Evolutionary conservation across 2,888 invertebrate genomes (phyloP), one percentile per base, ranked within the genome.

Genomic region (Ophion ellenae): DNA sequence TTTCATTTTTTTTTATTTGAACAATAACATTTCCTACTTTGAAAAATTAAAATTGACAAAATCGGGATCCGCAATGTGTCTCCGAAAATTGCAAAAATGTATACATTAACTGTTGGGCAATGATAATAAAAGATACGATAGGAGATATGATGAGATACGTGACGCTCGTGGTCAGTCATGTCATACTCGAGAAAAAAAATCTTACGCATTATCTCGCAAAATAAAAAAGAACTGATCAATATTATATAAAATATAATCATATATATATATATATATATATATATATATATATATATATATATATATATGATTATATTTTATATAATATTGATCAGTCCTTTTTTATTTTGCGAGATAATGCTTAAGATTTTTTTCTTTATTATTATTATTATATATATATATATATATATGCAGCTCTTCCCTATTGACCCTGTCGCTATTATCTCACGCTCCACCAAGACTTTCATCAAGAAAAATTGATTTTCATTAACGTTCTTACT

Each of bases 81-180:
- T 57, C 40, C 40, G 10, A 14, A 59, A 57, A 57, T 24, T 28
- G 40, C 47, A 14, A 24, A 59, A 59, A 74, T 20, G 24, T 57
- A 64, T 36, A 28, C n/a, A 64, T 45, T n/a, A 47, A 24, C n/a
- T 67, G 53, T n/a, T 17, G 0, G 32, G n/a, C 20, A 28, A 79
- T 74, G n/a, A 53, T 17, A 4, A 53, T 79, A 40, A 61, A 57
- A 69, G 45, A 20, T 32, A 40, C 77, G 40, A 10, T 14, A 45
- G 32, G 17, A 53, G 17, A 53, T 53, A 53, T 17, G 17, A 5
- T 17, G 17, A 14, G 53, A 64, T 77, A 84, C 77, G 84, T 81
- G 81, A 69, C 77, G 77, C 74, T 84, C 36, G 53, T 78, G 84
- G 74, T 70, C 74, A 73, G 81, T 85, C 85, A 81, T 81, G 63